Evolutionary conservation across 2,888 invertebrate genomes (phyloP).

Genomic region (Chorisops tibialis): DNA sequence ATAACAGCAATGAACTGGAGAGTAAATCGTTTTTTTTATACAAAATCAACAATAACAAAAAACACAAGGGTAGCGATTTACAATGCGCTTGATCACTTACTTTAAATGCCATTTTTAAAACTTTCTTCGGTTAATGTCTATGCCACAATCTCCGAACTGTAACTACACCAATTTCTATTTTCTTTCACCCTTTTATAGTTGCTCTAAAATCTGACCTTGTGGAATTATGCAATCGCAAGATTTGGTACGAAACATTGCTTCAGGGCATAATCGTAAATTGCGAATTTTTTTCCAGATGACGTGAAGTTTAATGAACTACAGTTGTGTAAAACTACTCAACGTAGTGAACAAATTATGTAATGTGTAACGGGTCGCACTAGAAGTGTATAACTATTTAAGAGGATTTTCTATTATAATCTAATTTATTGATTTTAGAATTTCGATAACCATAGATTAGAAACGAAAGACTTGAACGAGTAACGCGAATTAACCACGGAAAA

Average conservation of each 20-base stretch:
- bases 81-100: neutral
- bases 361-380: too few relatives aligned
- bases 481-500: too few relatives aligned
- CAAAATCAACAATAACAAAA: too few relatives aligned
- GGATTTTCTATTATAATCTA: too few relatives aligned
- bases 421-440: too few relatives aligned
- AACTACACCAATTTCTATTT: conserved; percentile 21
- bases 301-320: too few relatives aligned
- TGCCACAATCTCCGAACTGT: conserved; percentile 9
- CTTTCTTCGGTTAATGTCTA: neutral
- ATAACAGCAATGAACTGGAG: conserved; percentile 24
- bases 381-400: too few relatives aligned
- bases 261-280: neutral
- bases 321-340: too few relatives aligned
- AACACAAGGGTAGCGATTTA: neutral
- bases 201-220: conserved; percentile 13
- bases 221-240: conserved; percentile 9
- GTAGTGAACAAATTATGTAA: too few relatives aligned
- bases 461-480: conserved; percentile 14
- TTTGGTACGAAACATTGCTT: neutral
- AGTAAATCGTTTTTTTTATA: too few relatives aligned
- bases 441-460: too few relatives aligned
- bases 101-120: conserved; percentile 11
- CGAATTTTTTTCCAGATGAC: too few relatives aligned
- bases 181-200: conserved; percentile 18